phyloP scores from a whole-genome alignment of 2,113 vertebrate genomes.

The Phasianus colchicus region DNA sequence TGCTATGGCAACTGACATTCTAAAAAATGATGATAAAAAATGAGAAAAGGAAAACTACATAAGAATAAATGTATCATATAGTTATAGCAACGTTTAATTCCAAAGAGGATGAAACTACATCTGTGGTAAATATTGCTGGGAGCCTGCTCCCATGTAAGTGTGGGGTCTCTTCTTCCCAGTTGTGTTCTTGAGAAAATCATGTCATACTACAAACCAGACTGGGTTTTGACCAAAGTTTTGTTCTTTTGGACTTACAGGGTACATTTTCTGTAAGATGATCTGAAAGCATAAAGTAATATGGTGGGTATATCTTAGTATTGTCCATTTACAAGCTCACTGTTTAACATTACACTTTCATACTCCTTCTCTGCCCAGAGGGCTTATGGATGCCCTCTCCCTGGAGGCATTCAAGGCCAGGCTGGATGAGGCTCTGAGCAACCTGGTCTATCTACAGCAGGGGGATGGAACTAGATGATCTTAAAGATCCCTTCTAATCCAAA shows the following conservation, averaged over 20 bases:
- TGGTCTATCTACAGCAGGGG: too few relatives aligned
- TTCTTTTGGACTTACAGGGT: background rate
- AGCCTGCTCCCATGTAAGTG: background rate
- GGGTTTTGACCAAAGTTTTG: background rate
- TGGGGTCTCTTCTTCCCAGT: background rate
- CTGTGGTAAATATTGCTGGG: background rate
- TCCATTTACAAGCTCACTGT: background rate
- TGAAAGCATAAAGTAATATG: background rate
- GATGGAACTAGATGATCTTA: too few relatives aligned
- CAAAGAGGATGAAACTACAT: background rate
- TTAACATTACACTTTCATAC: background rate
- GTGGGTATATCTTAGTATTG: background rate
- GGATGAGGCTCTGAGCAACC: too few relatives aligned
- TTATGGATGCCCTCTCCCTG: too few relatives aligned
- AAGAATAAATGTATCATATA: background rate
- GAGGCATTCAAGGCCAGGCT: too few relatives aligned
- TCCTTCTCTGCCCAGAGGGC: background rate
- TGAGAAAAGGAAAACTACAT: slow-evolving; percentile 1
- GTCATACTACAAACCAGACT: background rate
- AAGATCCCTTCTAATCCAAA: too few relatives aligned
- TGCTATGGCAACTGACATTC: slow-evolving; percentile 58
- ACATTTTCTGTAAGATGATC: background rate
- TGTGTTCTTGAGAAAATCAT: background rate
- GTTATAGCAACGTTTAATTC: slow-evolving; percentile 43
- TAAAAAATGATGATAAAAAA: slow-evolving; percentile 12